Percentiles rank a stretch among this genome's conserved stretches.
Conservation (phyloP, 1,140 invertebrate species). For the Pinna nobilis region DNA sequence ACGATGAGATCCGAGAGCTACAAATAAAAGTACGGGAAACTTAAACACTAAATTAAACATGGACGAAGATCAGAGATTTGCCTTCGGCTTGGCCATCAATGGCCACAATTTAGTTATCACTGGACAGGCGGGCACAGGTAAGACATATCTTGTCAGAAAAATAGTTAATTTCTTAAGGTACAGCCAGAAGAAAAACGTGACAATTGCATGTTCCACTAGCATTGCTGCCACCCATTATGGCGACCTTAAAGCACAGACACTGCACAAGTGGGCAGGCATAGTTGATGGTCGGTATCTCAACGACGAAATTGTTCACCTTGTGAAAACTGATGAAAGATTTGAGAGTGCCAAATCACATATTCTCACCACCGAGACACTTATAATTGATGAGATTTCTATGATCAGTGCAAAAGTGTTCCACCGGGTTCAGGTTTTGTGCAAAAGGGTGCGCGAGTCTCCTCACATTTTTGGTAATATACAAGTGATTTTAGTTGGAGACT, state of each 20-base stretch:
- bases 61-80: neutral
- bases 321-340: conserved; percentile 16
- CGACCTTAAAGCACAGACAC: neutral
- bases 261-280: conserved; percentile 17
- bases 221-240: conserved; percentile 23
- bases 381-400: conserved; percentile 27
- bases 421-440: conserved; percentile 5
- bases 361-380: neutral
- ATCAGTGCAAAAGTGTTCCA: conserved; percentile 15
- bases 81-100: neutral
- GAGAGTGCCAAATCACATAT: neutral
- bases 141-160: conserved; percentile 16
- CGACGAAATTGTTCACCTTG: conserved; percentile 1
- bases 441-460: neutral
- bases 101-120: conserved; percentile 12
- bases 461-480: conserved; percentile 9
- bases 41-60: conserved; percentile 13
- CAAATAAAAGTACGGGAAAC: conserved; percentile 16
- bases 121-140: conserved; percentile 24
- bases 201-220: conserved; percentile 10
- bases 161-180: neutral
- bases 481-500: conserved; percentile 4
- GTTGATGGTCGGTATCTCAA: conserved; percentile 10
- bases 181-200: conserved; percentile 1
- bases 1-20: no score